Conservation (phyloP, 1,140 invertebrate genomes). For the Pseudoatta argentina region DNA sequence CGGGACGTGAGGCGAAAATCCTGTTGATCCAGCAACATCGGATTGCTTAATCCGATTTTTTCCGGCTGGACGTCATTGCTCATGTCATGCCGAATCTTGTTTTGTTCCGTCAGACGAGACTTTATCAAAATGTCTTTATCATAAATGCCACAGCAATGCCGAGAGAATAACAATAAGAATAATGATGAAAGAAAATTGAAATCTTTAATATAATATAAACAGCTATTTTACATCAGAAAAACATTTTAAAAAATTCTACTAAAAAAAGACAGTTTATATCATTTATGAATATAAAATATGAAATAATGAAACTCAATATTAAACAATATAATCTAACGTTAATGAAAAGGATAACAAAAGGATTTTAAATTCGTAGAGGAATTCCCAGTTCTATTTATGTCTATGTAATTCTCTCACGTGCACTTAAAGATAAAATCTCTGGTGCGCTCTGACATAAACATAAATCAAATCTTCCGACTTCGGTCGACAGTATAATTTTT, state of each 20-base stretch:
- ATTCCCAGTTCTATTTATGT: background rate
- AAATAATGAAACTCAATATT: background rate
- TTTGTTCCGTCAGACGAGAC: slow-evolving; percentile 36
- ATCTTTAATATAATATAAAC: background rate
- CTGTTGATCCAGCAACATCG: slow-evolving; percentile 56
- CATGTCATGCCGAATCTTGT: slow-evolving; percentile 52
- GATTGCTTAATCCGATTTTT: slow-evolving; percentile 70
- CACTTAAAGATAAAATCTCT: slow-evolving; percentile 3
- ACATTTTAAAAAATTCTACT: background rate
- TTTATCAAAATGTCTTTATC: slow-evolving; percentile 33
- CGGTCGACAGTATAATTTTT: slow-evolving; percentile 15
- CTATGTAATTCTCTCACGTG: background rate
- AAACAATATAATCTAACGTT: background rate
- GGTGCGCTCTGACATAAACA: background rate
- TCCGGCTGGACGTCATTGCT: slow-evolving; percentile 58
- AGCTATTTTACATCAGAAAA: background rate
- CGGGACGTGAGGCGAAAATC: slow-evolving; percentile 63
- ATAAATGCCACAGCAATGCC: background rate
- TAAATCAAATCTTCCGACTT: background rate
- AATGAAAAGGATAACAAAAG: background rate
- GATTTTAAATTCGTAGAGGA: background rate
- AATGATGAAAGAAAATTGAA: background rate
- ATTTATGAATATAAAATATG: background rate
- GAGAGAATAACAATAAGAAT: background rate
- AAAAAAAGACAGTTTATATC: background rate